Evolutionary conservation across 2,113 vertebrate genomes (phyloP), one percentile per base, ranked within the genome.

Genomic region (Hirundichthys speculiger): DNA sequence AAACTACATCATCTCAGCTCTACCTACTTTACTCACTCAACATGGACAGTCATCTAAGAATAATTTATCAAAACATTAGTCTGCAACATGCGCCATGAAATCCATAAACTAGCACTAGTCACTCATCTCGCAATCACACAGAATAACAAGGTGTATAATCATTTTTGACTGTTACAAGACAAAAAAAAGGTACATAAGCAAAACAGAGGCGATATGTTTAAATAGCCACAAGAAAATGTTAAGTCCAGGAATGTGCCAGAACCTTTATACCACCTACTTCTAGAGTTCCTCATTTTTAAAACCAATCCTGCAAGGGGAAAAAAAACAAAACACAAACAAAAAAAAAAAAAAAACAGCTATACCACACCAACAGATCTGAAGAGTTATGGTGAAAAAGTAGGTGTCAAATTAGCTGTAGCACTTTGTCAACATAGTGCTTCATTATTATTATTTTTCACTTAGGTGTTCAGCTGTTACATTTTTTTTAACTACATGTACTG

Each of bases 261-360:
- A 61, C 68, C 69, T 58, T 68, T 64, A 49, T 25, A 43, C 63
- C 74, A 51, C 49, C 54, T 20, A 43, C 27, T 40, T 39, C 45
- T 65, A 72, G 34, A 42, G 46, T 46, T 75, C 49, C 69, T 61
- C 55, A 42, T 39, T 55, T 69, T 59, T 69, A 45, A 65, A 61
- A 60, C 61, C 3, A 24, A 74, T 4, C 52, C 63, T 65, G 41
- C 66, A 47, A 76, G n/a, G n/a, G n/a, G n/a, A n/a, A n/a, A n/a
- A n/a, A n/a, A n/a, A n/a, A n/a, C n/a, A n/a, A n/a, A n/a, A n/a
- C n/a, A n/a, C n/a, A n/a, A n/a, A n/a, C n/a, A n/a, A n/a, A n/a
- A n/a, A n/a, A n/a, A n/a, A n/a, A n/a, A n/a, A 38, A 52, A 58
- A 58, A 64, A 82, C 86, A 86, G 84, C 75, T 77, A 82, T 82